Evolutionary conservation across 2,797 vertebrate species (phyloP).

Genomic region (Enteromius viviparus): DNA sequence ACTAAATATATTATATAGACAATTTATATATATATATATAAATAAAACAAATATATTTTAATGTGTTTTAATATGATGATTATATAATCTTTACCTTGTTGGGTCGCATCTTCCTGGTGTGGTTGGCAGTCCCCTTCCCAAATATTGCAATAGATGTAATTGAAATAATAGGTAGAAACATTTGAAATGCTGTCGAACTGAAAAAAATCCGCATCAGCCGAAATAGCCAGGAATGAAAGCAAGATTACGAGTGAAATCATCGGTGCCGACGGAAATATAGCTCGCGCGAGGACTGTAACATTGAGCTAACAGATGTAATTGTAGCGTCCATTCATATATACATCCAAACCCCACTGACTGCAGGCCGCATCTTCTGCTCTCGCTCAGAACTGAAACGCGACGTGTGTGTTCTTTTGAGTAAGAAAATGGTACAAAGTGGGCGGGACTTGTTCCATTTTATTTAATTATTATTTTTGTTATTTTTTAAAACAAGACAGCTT

Average conservation of each 20-base stretch:
- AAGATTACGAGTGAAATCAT: conserved; percentile 70
- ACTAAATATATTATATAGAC: no score
- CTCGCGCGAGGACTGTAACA: not conserved
- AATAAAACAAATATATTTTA: no score
- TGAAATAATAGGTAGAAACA: conserved; percentile 81
- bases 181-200: conserved; percentile 80
- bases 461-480: accelerated
- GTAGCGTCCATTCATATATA: conserved; percentile 52
- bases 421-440: not conserved
- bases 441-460: not conserved
- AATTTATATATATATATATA: not conserved
- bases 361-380: conserved; percentile 6
- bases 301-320: not conserved
- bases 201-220: conserved; percentile 75
- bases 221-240: conserved; percentile 66
- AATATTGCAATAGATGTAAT: conserved; percentile 83
- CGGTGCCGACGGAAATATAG: conserved; percentile 9
- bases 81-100: conserved; percentile 75
- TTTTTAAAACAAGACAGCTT: accelerated
- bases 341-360: not conserved
- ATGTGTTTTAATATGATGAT: no score
- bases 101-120: conserved; percentile 79
- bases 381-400: not conserved
- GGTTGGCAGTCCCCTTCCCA: conserved; percentile 84
- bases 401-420: not conserved